These are phyloP conservation scores for Dione juno DNA, from an alignment of 2,888 invertebrate genomes.

Conservation along the genomic window DNA sequence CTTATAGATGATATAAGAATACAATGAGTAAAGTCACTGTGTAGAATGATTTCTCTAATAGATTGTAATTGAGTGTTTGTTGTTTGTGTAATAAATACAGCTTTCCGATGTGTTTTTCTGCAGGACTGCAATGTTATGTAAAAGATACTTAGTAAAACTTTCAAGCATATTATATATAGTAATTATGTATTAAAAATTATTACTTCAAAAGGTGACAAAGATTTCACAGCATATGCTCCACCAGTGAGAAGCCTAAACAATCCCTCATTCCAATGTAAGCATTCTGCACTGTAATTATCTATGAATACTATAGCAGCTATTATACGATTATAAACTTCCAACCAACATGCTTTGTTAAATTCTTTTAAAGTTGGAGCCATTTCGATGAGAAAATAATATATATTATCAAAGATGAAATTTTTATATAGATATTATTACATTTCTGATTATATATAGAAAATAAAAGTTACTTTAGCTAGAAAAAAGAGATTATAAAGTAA, in stretches of 20 bases:
- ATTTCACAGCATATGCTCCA: constrained; percentile 86
- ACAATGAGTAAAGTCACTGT: constrained; percentile 85
- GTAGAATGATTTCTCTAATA: constrained; percentile 83
- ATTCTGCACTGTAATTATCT: constrained; percentile 85
- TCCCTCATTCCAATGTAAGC: constrained; percentile 88
- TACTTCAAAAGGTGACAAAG: constrained; percentile 86
- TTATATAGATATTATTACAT: not conserved
- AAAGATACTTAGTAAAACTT: not conserved
- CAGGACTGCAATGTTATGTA: constrained; percentile 57
- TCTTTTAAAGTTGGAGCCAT: constrained; percentile 66
- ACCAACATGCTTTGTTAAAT: constrained; percentile 84
- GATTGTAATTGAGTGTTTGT: constrained; percentile 81
- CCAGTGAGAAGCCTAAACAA: constrained; percentile 81
- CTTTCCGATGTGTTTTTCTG: constrained; percentile 68
- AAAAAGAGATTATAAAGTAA: not conserved
- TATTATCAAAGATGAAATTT: not conserved
- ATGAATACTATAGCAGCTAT: constrained; percentile 86
- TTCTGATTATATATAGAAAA: not conserved
- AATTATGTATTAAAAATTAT: constrained; percentile 16
- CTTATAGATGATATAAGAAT: constrained; percentile 84
- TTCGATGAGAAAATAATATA: not conserved
- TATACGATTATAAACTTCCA: constrained; percentile 83
- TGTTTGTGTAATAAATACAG: constrained; percentile 83
- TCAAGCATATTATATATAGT: not conserved
- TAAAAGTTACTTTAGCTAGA: not conserved